Percentiles rank a stretch among this genome's conserved stretches.
Conservation (phyloP, 2,113 vertebrate species). For the Ceuthmochares aereus region DNA sequence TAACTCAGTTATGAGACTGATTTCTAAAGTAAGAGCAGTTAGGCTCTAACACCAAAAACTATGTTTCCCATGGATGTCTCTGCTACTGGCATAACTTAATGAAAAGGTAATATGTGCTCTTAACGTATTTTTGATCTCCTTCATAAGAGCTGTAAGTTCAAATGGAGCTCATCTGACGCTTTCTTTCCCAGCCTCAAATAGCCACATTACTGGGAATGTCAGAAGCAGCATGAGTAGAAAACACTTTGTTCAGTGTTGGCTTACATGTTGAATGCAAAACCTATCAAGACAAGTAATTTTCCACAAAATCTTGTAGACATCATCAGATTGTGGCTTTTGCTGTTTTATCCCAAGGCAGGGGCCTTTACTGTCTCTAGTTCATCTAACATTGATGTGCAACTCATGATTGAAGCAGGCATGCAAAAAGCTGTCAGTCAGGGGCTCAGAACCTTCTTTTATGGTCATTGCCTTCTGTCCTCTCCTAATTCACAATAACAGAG, state of each 20-base stretch:
- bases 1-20: background rate
- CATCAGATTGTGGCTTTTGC: background rate
- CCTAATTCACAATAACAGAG: background rate
- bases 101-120: background rate
- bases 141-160: background rate
- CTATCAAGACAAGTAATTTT: background rate
- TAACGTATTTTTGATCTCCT: background rate
- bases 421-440: background rate
- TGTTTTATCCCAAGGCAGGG: background rate
- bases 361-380: background rate
- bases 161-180: background rate
- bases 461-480: background rate
- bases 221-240: background rate
- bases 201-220: background rate
- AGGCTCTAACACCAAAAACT: background rate
- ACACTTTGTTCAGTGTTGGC: background rate
- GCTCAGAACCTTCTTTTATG: background rate
- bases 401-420: background rate
- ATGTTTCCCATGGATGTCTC: background rate
- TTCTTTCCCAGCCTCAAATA: background rate
- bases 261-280: background rate
- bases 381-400: background rate
- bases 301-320: background rate
- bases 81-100: background rate
- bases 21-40: background rate